Evolutionary conservation across 2,113 vertebrate species (phyloP), one percentile per base, ranked within the genome.

Genomic region (Malurus melanocephalus): DNA sequence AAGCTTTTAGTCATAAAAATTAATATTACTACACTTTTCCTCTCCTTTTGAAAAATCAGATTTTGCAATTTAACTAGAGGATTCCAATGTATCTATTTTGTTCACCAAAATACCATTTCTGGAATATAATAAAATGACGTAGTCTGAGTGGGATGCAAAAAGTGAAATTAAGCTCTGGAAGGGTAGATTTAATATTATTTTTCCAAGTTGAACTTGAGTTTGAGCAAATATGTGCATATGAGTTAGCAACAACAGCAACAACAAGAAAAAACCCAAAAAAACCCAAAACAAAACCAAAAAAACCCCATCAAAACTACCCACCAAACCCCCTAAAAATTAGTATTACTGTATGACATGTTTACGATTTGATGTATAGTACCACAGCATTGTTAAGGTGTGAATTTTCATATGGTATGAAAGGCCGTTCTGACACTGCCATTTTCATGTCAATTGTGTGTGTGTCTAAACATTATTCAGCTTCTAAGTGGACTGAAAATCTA

Each of bases 291-390:
- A 28, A 51, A 19, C 9, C 10, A 32, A 38, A 82, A 75, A 3
- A 12, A 4, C 9, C 6, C 9, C 42, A 55, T 8, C 7, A 11
- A 51, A 66, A 32, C 5, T 4, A 16, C 8, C 7, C 5, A 21
- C 7, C 7, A 33, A 22, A 0, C 5, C 11, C 1, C 3, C 3
- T 6, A 3, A 2, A 55, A 52, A 59, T 60, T 9, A 7, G 7
- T 18, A 10, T 33, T 78, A 11, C 22, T 57, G 5, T 59, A 16
- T 53, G 53, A 42, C 7, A 7, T 52, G 23, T 71, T 83, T 87
- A 32, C 1, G 0, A 2, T 71, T 68, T 82, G 52, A 56, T 66
- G 27, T 4, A 4, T 7, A 27, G 20, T 19, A 66, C 20, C 21
- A n/a, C 9, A n/a, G 45, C 32, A 7, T 11, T 3, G 1, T 8